Evolutionary conservation across 2,113 vertebrate species (phyloP), one percentile per base, ranked within the genome.

Genomic region (Geococcyx californianus): DNA sequence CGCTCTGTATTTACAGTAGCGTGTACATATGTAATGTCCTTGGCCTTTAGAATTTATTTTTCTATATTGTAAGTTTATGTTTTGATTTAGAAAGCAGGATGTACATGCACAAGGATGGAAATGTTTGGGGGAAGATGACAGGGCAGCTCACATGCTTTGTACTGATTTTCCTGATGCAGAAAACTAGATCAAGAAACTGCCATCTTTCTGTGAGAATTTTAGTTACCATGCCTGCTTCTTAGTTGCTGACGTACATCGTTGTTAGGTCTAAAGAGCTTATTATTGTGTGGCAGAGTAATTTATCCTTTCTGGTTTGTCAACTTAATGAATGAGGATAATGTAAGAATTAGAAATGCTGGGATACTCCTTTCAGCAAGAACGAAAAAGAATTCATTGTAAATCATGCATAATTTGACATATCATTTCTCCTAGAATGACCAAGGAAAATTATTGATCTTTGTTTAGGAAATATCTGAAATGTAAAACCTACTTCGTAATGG

Each of bases 391-490:
- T 87, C 15, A 51, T 83, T 66, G 74, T 69, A 89, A 94, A 83
- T 94, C 6, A 83, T 89, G 94, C 55, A 73, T 87, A 93, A 69
- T 89, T 83, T 82, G 74, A 69, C 36, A 38, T 72, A 33, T 14
- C 9, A 8, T 72, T 91, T 95, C 40, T 91, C 13, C 26, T 75
- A 54, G 54, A 95, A 84, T 36, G 73, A 92, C 36, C 78, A 79
- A 84, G 36, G 18, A 21, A 90, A 87, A 89, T 52, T 56, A 94
- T 33, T 87, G 77, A 76, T 75, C 45, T 94, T 87, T 62, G 1
- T 78, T 94, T 76, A 25, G 51, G 47, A 91, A 93, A 42, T 76
- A 87, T 47, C 66, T 90, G 89, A 68, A 89, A 94, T 74, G 26
- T 56, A 90, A 38, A 31, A 16, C 17, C 18, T 21, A 80, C 14